A percentile compares a stretch with the other conserved stretches of the same genome.
These are phyloP conservation scores for Silurus lanzhouensis DNA, from an alignment of 2,797 vertebrate genomes.

Conservation along the genomic window DNA sequence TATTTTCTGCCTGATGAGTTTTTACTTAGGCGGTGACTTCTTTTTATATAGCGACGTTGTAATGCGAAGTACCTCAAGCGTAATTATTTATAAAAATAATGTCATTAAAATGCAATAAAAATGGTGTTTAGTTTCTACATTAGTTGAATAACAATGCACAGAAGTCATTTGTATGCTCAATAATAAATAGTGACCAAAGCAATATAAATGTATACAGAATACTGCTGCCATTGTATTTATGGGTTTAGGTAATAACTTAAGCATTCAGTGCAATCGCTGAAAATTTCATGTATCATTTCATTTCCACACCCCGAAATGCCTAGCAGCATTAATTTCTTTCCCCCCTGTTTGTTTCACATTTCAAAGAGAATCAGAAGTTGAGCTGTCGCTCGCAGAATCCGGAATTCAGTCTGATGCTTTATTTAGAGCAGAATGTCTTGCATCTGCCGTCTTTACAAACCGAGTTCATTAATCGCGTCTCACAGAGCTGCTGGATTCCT, in stretches of 20 bases:
- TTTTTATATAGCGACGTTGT: not conserved
- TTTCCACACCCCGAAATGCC: not conserved
- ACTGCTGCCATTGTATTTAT: not conserved
- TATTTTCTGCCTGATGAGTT: not conserved
- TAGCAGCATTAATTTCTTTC: not conserved
- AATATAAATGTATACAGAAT: not conserved
- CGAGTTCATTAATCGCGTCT: not conserved
- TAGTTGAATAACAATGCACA: not conserved
- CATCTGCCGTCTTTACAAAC: not conserved
- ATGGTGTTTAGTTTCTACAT: not conserved
- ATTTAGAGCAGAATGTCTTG: not conserved
- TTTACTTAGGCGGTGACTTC: not conserved
- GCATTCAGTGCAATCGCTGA: not conserved
- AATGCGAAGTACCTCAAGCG: not conserved
- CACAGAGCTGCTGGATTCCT: not conserved
- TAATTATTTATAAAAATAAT: not conserved
- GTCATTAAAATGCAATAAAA: not conserved
- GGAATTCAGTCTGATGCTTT: slow-evolving; percentile 1
- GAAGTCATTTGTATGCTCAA: not conserved
- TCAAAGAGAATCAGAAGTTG: not conserved
- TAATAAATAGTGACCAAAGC: not conserved
- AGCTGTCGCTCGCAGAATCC: not conserved
- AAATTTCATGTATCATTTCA: not conserved
- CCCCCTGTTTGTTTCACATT: not conserved
- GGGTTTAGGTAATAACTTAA: not conserved